A percentile compares a stretch with the other conserved stretches of the same genome.
Conservation (phyloP, 1,140 invertebrate species). For the Procambarus clarkii region DNA sequence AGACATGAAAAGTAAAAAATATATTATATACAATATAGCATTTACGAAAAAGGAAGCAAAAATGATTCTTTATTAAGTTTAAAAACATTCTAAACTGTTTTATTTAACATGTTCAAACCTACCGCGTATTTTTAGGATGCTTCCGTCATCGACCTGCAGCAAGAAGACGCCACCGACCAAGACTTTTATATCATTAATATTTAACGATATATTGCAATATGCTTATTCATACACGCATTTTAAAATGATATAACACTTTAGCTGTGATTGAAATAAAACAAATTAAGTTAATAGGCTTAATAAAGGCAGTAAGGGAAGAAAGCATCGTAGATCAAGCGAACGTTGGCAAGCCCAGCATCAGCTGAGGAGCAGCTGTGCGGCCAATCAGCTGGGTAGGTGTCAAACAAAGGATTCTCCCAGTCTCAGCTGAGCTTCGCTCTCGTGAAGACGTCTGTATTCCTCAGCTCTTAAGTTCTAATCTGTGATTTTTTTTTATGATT, state of each 20-base stretch:
- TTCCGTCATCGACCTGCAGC: constrained; percentile 36
- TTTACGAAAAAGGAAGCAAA: too few relatives aligned
- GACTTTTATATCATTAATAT: neutral
- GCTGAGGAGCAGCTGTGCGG: constrained; percentile 58
- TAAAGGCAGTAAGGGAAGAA: neutral
- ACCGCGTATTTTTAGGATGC: constrained; percentile 10
- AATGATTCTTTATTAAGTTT: neutral
- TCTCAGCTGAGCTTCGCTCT: constrained; percentile 46
- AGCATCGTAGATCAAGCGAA: neutral
- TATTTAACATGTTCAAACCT: neutral
- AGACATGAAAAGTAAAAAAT: neutral
- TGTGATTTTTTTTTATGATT: too few relatives aligned
- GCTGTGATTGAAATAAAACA: neutral
- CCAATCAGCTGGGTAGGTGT: constrained; percentile 60
- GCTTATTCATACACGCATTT: neutral
- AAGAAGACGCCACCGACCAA: neutral
- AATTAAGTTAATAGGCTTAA: neutral
- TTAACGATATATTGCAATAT: neutral
- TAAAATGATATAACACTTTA: too few relatives aligned
- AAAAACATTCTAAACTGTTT: neutral
- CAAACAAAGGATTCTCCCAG: constrained; percentile 53
- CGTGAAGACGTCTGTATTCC: neutral
- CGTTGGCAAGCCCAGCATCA: constrained; percentile 11
- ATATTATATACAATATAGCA: neutral
- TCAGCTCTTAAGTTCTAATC: neutral